Conservation (phyloP, 2,113 vertebrate genomes). For the Entomyzon cyanotis region DNA sequence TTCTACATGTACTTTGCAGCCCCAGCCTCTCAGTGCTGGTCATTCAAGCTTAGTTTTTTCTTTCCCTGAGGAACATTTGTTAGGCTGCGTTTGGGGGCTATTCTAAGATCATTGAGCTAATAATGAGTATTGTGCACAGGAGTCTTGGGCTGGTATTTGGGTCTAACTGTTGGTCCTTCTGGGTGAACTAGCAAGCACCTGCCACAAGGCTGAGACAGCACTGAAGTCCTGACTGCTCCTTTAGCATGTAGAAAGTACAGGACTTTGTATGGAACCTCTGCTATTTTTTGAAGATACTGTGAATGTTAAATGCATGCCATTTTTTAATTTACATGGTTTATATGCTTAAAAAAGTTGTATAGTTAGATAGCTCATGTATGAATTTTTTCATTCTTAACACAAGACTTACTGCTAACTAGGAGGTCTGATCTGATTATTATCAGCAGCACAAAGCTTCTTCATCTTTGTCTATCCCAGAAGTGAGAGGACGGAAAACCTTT, state of each 20-base stretch:
- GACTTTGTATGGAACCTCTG: neutral
- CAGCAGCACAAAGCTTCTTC: neutral
- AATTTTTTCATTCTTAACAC: neutral
- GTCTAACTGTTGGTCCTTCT: neutral
- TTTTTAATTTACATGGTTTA: neutral
- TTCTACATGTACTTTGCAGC: neutral
- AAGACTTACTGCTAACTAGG: neutral
- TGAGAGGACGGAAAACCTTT: neutral
- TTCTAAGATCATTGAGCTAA: neutral
- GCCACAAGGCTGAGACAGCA: neutral
- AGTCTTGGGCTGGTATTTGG: neutral
- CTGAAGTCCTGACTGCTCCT: neutral
- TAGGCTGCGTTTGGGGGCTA: neutral
- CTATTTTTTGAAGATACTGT: neutral
- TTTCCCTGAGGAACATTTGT: neutral
- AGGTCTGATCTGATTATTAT: neutral
- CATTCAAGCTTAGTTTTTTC: neutral
- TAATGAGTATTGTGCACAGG: neutral
- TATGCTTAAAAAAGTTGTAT: neutral
- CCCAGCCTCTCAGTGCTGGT: neutral
- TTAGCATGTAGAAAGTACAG: neutral
- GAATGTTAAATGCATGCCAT: neutral
- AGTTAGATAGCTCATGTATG: neutral
- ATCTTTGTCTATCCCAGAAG: neutral
- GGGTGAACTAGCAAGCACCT: neutral